A percentile compares a stretch with the other conserved stretches of the same genome.
Evolutionary conservation across 2,888 invertebrate species (phyloP).

Genomic region (Trisateles emortualis): DNA sequence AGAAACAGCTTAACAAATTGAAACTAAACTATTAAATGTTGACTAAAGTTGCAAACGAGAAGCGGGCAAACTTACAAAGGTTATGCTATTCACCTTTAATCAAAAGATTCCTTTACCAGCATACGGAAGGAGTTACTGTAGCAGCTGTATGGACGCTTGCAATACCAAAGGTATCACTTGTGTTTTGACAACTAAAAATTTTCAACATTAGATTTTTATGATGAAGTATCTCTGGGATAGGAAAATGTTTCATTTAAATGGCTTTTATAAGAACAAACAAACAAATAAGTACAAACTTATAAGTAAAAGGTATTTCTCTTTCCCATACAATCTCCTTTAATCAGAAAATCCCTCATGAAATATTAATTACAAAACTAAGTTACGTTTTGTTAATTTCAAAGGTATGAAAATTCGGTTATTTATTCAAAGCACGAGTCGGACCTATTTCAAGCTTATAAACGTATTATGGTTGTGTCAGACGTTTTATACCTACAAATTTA

Average conservation of each 20-base stretch:
- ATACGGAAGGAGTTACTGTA: too few relatives aligned
- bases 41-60: neutral
- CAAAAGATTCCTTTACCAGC: too few relatives aligned
- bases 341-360: neutral
- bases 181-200: too few relatives aligned
- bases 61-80: neutral
- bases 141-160: too few relatives aligned
- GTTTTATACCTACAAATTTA: conserved; percentile 12
- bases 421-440: conserved; percentile 13
- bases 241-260: too few relatives aligned
- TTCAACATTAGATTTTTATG: too few relatives aligned
- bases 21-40: conserved; percentile 18
- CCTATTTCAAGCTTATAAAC: conserved; percentile 20
- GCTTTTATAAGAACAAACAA: too few relatives aligned
- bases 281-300: too few relatives aligned
- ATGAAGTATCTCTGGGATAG: too few relatives aligned
- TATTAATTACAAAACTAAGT: conserved; percentile 11
- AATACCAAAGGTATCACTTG: too few relatives aligned
- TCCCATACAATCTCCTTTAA: neutral
- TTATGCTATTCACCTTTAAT: too few relatives aligned
- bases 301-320: neutral
- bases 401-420: conserved; percentile 16
- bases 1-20: conserved; percentile 27
- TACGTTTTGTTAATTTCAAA: conserved; percentile 12
- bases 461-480: conserved; percentile 9